Evolutionary conservation across 2,113 vertebrate genomes (phyloP).

Genomic region (Oxyura jamaicensis): DNA sequence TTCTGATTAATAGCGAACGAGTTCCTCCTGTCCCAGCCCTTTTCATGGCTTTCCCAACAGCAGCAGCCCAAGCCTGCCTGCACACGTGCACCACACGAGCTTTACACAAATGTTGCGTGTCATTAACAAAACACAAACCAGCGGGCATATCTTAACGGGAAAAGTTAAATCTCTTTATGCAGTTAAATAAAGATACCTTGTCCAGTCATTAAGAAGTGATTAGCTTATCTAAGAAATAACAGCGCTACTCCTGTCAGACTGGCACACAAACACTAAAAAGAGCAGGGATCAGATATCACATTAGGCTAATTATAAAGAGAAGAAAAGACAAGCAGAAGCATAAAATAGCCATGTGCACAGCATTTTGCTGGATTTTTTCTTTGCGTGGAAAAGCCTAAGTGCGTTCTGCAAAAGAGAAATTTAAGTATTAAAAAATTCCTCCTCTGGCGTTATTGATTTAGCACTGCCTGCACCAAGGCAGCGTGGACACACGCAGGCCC

Average conservation of each 20-base stretch:
- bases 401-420: background rate
- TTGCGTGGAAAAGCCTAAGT: slow-evolving; percentile 3
- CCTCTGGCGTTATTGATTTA: background rate
- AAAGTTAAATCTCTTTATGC: slow-evolving; percentile 62
- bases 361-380: slow-evolving; percentile 32
- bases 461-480: rapidly evolving
- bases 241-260: slow-evolving; percentile 33
- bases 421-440: background rate
- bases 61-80: background rate
- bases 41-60: background rate
- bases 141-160: background rate
- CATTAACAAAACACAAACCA: slow-evolving; percentile 52
- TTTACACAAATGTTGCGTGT: background rate
- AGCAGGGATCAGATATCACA: slow-evolving; percentile 52
- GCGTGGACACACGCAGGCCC: rapidly evolving
- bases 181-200: slow-evolving; percentile 58
- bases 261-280: slow-evolving; percentile 49
- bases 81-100: background rate
- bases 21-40: background rate
- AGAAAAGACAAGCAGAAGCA: slow-evolving; percentile 36
- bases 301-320: slow-evolving; percentile 59
- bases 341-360: slow-evolving; percentile 38
- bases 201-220: slow-evolving; percentile 65
- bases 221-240: slow-evolving; percentile 61
- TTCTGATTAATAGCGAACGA: slow-evolving; percentile 3